These are phyloP conservation scores for Agrotis puta DNA, from an alignment of 2,888 invertebrate genomes.

Conservation along the genomic window DNA sequence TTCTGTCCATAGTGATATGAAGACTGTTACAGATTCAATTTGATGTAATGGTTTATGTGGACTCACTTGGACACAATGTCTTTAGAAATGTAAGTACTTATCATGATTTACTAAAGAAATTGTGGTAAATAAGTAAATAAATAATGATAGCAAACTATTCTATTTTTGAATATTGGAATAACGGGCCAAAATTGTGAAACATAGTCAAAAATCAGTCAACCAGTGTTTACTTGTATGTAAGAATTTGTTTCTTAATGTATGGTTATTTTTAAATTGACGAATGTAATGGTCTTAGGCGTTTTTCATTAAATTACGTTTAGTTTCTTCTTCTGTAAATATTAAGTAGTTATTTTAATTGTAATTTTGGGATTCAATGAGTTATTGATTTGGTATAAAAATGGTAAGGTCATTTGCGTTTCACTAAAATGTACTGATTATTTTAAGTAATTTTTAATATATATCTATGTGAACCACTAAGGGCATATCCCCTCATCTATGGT, in stretches of 20 bases:
- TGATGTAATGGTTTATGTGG: slow-evolving; percentile 71
- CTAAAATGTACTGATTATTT: slow-evolving; percentile 90
- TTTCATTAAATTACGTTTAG: slow-evolving; percentile 67
- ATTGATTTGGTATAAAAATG: slow-evolving; percentile 77
- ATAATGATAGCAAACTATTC: slow-evolving; percentile 70
- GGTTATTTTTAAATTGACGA: slow-evolving; percentile 62
- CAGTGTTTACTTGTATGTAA: slow-evolving; percentile 73
- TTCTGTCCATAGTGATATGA: slow-evolving; percentile 75
- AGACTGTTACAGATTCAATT: slow-evolving; percentile 74
- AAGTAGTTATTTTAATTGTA: slow-evolving; percentile 72
- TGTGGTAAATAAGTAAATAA: slow-evolving; percentile 69
- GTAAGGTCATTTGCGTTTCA: slow-evolving; percentile 85
- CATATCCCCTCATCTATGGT: slow-evolving; percentile 88
- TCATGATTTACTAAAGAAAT: slow-evolving; percentile 74
- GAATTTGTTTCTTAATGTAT: slow-evolving; percentile 66
- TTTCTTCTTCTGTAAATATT: slow-evolving; percentile 69
- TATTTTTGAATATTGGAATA: slow-evolving; percentile 83
- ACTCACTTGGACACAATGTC: slow-evolving; percentile 67
- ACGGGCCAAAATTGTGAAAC: slow-evolving; percentile 88
- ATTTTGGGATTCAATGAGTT: slow-evolving; percentile 76
- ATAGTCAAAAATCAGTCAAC: slow-evolving; percentile 87
- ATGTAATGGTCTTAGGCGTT: slow-evolving; percentile 64
- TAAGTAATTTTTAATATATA: slow-evolving; percentile 85
- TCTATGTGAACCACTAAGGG: slow-evolving; percentile 84
- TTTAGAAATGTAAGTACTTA: slow-evolving; percentile 76